A percentile compares a stretch with the other conserved stretches of the same genome.
phyloP scores from a whole-genome alignment of 2,888 invertebrate genomes.

The Rhagonycha lutea region DNA sequence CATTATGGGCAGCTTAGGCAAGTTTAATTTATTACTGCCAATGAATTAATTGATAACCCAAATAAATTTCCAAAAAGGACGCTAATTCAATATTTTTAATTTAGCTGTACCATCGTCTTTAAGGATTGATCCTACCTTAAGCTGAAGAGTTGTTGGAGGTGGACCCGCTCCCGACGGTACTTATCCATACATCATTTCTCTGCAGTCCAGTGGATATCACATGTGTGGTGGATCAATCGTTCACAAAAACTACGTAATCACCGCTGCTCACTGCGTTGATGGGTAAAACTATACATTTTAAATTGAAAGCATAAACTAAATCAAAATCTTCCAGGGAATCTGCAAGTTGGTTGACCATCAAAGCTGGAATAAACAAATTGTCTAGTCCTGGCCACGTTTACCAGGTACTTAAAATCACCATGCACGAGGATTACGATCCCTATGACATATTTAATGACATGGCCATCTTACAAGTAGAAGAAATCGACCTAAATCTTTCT shows the following conservation, averaged over 20 bases:
- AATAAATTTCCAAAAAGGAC: not conserved
- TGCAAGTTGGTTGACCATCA: no score
- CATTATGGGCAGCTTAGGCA: not conserved
- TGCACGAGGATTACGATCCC: no score
- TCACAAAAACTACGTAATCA: conserved; percentile 32
- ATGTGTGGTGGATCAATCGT: conserved; percentile 41
- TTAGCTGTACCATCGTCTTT: not conserved
- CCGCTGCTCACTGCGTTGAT: conserved; percentile 41
- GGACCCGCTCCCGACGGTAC: conserved; percentile 28
- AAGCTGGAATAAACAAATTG: no score
- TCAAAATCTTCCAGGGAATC: no score
- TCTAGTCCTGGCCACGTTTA: no score
- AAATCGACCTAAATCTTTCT: not conserved
- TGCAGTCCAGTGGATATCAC: conserved; percentile 29
- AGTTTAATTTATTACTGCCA: not conserved
- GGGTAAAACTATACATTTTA: conserved; percentile 1
- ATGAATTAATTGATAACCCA: not conserved
- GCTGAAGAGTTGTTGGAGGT: conserved; percentile 31
- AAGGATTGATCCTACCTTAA: not conserved
- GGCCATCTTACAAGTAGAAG: no score
- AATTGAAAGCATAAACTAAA: not conserved
- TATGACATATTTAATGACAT: no score
- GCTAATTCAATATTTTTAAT: not conserved
- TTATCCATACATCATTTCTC: conserved; percentile 39
- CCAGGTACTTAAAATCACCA: no score